Evolutionary conservation across 2,113 vertebrate species (phyloP).

Genomic region (Stigmatopora argus): DNA sequence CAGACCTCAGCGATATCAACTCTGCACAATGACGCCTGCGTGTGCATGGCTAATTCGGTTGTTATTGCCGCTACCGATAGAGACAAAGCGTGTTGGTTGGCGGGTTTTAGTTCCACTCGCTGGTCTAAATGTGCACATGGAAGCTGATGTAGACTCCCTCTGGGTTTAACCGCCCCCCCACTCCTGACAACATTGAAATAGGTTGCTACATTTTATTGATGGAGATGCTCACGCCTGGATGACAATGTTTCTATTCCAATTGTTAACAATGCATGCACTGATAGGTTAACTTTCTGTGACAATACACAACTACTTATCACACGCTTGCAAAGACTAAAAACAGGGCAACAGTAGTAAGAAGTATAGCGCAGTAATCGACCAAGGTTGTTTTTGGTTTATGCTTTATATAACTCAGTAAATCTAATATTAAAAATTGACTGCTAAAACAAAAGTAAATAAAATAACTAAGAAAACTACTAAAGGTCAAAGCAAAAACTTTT

Average conservation of each 20-base stretch:
- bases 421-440: background rate
- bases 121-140: conserved; percentile 57
- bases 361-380: background rate
- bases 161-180: conserved; percentile 14
- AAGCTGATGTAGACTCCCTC: conserved; percentile 45
- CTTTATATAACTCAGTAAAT: background rate
- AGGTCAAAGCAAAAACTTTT: background rate
- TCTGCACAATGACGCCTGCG: conserved; percentile 29
- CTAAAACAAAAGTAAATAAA: background rate
- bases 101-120: conserved; percentile 64
- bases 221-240: background rate
- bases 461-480: background rate
- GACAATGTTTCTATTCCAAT: background rate
- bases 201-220: conserved; percentile 31
- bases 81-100: conserved; percentile 35
- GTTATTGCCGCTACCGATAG: conserved; percentile 52
- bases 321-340: background rate
- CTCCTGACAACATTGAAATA: conserved; percentile 26
- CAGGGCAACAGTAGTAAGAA: background rate
- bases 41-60: conserved; percentile 58
- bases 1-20: conserved; percentile 38
- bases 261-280: conserved; percentile 17
- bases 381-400: background rate
- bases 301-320: conserved; percentile 12
- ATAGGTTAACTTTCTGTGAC: conserved; percentile 12